Base-by-base conservation (phyloP, 2,113 vertebrate genomes). In the Ceyx margarethae region DNA sequence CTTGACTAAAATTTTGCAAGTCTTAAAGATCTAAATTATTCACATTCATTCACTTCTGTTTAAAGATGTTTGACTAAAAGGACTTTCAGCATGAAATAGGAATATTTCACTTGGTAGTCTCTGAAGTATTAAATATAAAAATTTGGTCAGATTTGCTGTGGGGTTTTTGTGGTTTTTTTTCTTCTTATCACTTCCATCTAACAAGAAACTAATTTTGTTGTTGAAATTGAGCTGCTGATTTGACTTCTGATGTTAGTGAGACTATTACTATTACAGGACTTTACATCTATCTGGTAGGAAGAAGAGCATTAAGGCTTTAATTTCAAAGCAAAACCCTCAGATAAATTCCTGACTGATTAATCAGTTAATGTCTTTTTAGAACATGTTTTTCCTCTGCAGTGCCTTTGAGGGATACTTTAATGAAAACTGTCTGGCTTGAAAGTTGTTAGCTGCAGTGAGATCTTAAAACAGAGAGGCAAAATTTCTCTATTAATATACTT, bases 331-430 rank as follows among this genome's bases (percentile, higher is more conserved):
- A 72, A 72, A 58, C 25, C 7, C 22, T 81, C 13, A 53, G 35
- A 84, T 86, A 74, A 40, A 35, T 64, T 90, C 73, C 56, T 91
- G 33, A 23, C 51, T 86, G 43, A 51, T 90, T 87, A 76, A 88
- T 67, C 46, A 77, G 51, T 79, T 81, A 19, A 48, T 83, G 48
- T 51, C 19, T 61, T 71, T 81, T 82, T 51, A 77, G 48, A 81
- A 50, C 26, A 57, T 7, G 2, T 43, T 69, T 94, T 90, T 82
- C 23, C 43, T 85, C 29, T 71, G 26, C 3, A 11, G 43, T 94
- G 66, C 75, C 89, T 94, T 84, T 93, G 57, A 94, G 76, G 78
- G 73, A 67, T 82, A 58, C 86, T 94, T 89, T 93, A 93, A 92
- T 89, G 62, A 92, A 94, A 90, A 65, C 35, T 89, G 22, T 50